Evolutionary conservation across 2,797 vertebrate genomes (phyloP).

Genomic region (Buceros bicornis): DNA sequence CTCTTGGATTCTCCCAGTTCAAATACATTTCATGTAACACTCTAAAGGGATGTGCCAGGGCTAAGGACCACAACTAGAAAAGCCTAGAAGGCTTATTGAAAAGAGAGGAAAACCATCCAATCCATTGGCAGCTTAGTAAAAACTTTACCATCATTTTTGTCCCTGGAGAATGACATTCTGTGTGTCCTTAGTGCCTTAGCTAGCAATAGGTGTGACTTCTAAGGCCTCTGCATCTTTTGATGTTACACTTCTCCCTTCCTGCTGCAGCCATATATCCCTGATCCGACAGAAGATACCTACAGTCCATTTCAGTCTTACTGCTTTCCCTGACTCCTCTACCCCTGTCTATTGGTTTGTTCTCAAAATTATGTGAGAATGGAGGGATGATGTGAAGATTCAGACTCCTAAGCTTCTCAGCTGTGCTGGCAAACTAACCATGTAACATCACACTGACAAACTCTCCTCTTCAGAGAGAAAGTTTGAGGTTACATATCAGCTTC

Average conservation of each 20-base stretch:
- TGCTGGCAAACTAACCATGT: background rate
- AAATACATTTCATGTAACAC: background rate
- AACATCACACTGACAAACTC: background rate
- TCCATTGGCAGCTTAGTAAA: background rate
- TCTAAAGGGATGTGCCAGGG: background rate
- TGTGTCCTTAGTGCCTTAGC: background rate
- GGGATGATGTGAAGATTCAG: background rate
- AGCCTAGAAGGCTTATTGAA: background rate
- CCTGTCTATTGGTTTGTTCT: background rate
- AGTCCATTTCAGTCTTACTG: background rate
- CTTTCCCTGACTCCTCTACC: background rate
- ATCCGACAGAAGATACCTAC: background rate
- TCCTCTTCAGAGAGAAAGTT: background rate
- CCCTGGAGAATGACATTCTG: background rate
- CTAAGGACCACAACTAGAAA: background rate
- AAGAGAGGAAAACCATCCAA: background rate
- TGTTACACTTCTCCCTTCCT: background rate
- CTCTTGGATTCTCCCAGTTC: background rate
- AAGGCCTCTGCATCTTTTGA: background rate
- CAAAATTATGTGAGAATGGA: background rate
- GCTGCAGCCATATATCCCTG: background rate
- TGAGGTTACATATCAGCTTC: background rate
- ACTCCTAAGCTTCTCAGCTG: background rate
- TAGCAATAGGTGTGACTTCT: background rate
- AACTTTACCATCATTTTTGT: background rate